Evolutionary conservation across 23 tunicate genomes (phyloP), one percentile per base, ranked within the genome.

Genomic region (Styela plicata): DNA sequence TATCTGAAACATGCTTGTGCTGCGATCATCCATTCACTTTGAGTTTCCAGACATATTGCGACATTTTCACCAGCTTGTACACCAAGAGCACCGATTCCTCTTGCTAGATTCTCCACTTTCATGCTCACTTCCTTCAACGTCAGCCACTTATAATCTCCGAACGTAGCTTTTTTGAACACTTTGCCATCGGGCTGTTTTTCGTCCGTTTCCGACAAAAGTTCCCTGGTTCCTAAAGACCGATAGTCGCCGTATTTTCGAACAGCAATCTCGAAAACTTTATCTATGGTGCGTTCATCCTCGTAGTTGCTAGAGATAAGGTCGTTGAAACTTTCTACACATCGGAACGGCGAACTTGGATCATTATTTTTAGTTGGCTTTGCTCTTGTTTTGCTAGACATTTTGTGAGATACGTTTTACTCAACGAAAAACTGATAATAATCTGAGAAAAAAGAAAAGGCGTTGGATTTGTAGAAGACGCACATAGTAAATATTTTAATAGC

Each of bases 1-100:
- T 74, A 61, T 33, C 91, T 86, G 85, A 95, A 95, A 73, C 91
- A 91, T 23, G 95, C 95, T 85, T 91, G 97, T 26, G 86, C 84
- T 24, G 95, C 82, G 64, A 89, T 89, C 84, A 95, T 83, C 99
- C 99, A 95, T 79, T 95, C 99, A n/a, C 96, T 91, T 83, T 86
- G 90, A 20, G 99, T 95, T 79, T 95, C 99, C 52, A 95, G 80
- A 70, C 82, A 95, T 64, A 95, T 70, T 23, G 96, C 99, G 25
- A 95, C 69, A 80, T 95, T 95, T 65, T 86, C 86, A 36, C 83
- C 83, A 22, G 90, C 83, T 34, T 79, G 79, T 22, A 68, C 53
- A 22, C 89, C 99, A 57, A 83, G 37, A 3, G 70, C 33, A 33
- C 86, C 66, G 16, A 95, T 80, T 7, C 96, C 99, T 1, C 88